A percentile compares a stretch with the other conserved stretches of the same genome.
Conservation (phyloP, 2,888 invertebrate species). For the Carterocephalus palaemon region DNA sequence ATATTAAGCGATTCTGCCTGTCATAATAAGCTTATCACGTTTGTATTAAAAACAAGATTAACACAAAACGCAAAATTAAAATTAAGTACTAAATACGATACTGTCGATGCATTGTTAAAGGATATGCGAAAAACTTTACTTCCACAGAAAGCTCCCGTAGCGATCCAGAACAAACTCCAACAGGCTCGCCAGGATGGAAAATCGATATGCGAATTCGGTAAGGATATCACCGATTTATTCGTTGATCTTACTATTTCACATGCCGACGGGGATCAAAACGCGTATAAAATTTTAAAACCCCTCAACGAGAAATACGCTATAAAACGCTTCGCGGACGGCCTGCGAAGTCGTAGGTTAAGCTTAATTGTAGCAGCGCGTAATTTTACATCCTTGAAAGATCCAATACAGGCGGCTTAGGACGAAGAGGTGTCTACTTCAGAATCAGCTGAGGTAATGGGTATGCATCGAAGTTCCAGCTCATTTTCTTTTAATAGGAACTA, state of each 20-base stretch:
- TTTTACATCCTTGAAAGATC: no score
- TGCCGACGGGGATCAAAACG: constrained; percentile 2
- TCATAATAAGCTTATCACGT: constrained; percentile 3
- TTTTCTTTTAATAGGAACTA: no score
- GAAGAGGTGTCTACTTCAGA: no score
- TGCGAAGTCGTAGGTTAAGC: no score
- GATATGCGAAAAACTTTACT: neutral
- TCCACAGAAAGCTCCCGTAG: constrained; percentile 1
- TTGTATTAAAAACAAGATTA: constrained; percentile 10
- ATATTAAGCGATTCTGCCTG: neutral
- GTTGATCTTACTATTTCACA: constrained; percentile 3
- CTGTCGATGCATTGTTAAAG: constrained; percentile 9
- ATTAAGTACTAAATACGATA: neutral
- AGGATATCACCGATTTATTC: constrained; percentile 1
- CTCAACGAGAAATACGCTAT: no score
- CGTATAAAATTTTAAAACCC: no score
- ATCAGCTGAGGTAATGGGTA: no score
- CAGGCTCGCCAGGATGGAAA: constrained; percentile 1
- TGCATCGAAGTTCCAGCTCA: no score
- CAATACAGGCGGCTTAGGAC: no score
- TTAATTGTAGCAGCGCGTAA: no score
- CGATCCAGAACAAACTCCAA: constrained; percentile 2
- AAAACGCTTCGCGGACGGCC: no score
- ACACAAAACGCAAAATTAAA: constrained; percentile 9
- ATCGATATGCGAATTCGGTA: neutral